phyloP scores from a whole-genome alignment of 1,140 invertebrate species.

The Tetraneura akinire region DNA sequence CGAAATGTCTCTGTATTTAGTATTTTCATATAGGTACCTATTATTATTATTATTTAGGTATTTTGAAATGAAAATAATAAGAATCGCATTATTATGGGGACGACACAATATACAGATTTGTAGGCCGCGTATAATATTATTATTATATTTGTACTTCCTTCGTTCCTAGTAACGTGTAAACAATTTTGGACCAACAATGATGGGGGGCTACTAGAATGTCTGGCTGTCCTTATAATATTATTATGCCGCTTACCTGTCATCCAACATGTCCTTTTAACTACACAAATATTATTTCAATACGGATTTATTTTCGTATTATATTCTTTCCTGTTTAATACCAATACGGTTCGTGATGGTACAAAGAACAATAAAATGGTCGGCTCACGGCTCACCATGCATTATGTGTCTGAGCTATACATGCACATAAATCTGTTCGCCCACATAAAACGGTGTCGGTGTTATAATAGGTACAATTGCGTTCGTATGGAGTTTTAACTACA shows the following conservation, averaged over 20 bases:
- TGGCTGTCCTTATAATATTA: neutral
- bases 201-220: conserved; percentile 22
- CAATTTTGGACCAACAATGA: conserved; percentile 17
- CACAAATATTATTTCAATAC: conserved; percentile 44
- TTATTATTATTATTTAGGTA: too few species aligned
- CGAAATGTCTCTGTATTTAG: too few species aligned
- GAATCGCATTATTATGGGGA: neutral
- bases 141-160: conserved; percentile 7
- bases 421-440: conserved; percentile 49
- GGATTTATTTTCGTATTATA: conserved; percentile 18
- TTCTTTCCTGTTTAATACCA: conserved; percentile 7
- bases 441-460: conserved; percentile 29
- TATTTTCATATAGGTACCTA: too few species aligned
- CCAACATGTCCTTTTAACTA: conserved; percentile 39
- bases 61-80: neutral
- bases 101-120: conserved; percentile 22
- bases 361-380: conserved; percentile 43
- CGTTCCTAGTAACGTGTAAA: conserved; percentile 6
- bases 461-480: neutral
- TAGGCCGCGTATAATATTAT: neutral
- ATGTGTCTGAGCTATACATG: neutral
- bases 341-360: conserved; percentile 18
- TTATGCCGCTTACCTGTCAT: conserved; percentile 30
- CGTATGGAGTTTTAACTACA: conserved; percentile 1
- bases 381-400: conserved; percentile 22